A percentile compares a stretch with the other conserved stretches of the same genome.
Conservation (phyloP, 2,888 invertebrate species). For the Leptinotarsa juncta region DNA sequence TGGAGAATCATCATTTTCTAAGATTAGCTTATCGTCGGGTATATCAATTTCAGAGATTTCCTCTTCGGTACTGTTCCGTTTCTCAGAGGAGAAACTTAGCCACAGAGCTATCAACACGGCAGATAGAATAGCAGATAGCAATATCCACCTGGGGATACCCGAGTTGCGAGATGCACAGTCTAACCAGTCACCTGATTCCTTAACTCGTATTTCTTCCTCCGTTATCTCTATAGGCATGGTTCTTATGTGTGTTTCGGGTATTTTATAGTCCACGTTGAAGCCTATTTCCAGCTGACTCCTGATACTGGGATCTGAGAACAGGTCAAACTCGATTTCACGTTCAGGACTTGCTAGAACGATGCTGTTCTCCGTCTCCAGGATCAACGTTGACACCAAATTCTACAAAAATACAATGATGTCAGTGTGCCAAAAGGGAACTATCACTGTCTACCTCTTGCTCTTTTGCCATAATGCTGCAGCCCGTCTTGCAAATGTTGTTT, state of each 20-base stretch:
- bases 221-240: slow-evolving; percentile 61
- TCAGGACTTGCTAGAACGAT: slow-evolving; percentile 57
- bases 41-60: slow-evolving; percentile 40
- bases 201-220: slow-evolving; percentile 37
- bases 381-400: slow-evolving; percentile 44
- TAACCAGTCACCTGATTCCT: slow-evolving; percentile 58
- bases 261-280: slow-evolving; percentile 60
- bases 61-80: slow-evolving; percentile 43
- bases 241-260: slow-evolving; percentile 62
- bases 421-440: slow-evolving; percentile 13
- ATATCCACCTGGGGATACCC: slow-evolving; percentile 66
- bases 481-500: slow-evolving; percentile 52
- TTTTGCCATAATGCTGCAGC: slow-evolving; percentile 56
- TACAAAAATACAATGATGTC: slow-evolving; percentile 28
- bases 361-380: slow-evolving; percentile 48
- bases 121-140: slow-evolving; percentile 64
- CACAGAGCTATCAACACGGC: slow-evolving; percentile 67
- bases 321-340: slow-evolving; percentile 57
- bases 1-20: slow-evolving; percentile 41
- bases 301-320: slow-evolving; percentile 61
- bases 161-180: slow-evolving; percentile 66
- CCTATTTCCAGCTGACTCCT: slow-evolving; percentile 59
- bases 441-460: slow-evolving; percentile 49
- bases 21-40: slow-evolving; percentile 47
- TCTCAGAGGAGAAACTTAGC: slow-evolving; percentile 64